A percentile compares a stretch with the other conserved stretches of the same genome.
Evolutionary conservation across 2,888 invertebrate genomes (phyloP).

Genomic region (Diaphora mendica): DNA sequence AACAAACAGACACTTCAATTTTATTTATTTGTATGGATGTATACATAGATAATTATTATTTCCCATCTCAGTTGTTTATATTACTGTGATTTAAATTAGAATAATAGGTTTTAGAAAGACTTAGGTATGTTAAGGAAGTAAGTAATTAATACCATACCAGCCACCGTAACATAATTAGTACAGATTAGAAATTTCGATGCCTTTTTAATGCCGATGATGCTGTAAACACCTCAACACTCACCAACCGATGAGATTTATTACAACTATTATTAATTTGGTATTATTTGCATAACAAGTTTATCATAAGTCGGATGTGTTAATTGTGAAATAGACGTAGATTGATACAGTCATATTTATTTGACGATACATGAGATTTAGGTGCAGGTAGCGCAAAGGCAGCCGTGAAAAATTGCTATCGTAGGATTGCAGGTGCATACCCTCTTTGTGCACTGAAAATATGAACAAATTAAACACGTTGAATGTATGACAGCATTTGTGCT

Average conservation of each 20-base stretch:
- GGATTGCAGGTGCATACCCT: not conserved
- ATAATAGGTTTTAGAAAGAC: too few relatives aligned
- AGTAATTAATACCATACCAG: not conserved
- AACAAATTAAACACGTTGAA: too few relatives aligned
- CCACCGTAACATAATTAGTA: not conserved
- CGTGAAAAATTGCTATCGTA: not conserved
- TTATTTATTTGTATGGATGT: too few relatives aligned
- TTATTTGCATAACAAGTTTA: not conserved
- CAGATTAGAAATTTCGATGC: not conserved
- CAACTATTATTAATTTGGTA: not conserved
- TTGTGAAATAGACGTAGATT: not conserved
- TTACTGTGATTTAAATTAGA: too few relatives aligned
- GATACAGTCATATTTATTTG: not conserved
- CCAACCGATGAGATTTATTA: not conserved
- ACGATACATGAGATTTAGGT: not conserved
- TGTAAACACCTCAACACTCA: not conserved
- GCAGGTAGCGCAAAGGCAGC: not conserved
- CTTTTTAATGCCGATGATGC: not conserved
- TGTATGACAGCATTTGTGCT: too few relatives aligned
- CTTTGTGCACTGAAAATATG: not conserved
- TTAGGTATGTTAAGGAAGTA: too few relatives aligned
- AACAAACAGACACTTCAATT: too few relatives aligned
- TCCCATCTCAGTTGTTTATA: too few relatives aligned
- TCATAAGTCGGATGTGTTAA: not conserved
- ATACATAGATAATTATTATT: too few relatives aligned